Conservation (phyloP, 2,888 invertebrate species). For the Pilophorus perplexus region DNA sequence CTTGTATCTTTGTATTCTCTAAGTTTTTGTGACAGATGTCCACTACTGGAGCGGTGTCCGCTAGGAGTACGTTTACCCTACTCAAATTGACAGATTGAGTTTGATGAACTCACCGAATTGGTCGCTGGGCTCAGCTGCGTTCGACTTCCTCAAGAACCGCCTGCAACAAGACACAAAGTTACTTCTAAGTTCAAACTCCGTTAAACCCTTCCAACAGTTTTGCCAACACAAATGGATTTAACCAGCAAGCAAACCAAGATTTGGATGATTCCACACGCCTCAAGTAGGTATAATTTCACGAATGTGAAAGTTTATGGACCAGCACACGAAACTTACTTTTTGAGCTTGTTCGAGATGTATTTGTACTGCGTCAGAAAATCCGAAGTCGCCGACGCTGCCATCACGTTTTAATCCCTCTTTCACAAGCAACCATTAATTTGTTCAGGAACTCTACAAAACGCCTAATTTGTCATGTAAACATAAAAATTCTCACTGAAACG, state of each 20-base stretch:
- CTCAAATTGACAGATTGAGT: too few relatives aligned
- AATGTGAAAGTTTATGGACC: not conserved
- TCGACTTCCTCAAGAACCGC: constrained; percentile 71
- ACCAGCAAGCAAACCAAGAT: too few relatives aligned
- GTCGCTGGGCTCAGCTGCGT: constrained; percentile 73
- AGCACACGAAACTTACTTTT: constrained; percentile 59
- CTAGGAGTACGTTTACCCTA: too few relatives aligned
- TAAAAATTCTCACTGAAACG: too few relatives aligned
- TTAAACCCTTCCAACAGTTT: not conserved
- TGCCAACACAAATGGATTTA: not conserved
- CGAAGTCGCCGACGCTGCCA: constrained; percentile 21
- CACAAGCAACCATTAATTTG: too few relatives aligned
- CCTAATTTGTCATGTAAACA: too few relatives aligned
- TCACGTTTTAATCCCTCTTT: too few relatives aligned
- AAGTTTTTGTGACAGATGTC: too few relatives aligned
- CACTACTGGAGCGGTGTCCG: too few relatives aligned
- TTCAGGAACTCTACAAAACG: too few relatives aligned
- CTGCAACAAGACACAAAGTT: constrained; percentile 53
- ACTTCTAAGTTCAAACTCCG: not conserved
- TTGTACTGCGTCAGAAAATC: constrained; percentile 70
- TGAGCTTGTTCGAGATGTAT: constrained; percentile 69
- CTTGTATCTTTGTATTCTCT: not conserved
- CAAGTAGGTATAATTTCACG: not conserved
- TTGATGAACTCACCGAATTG: constrained; percentile 60
- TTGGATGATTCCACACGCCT: not conserved